Base-by-base conservation (phyloP, 30 jellyfish, hydroid and myxozoan genomes). In the Pelagia noctiluca region DNA sequence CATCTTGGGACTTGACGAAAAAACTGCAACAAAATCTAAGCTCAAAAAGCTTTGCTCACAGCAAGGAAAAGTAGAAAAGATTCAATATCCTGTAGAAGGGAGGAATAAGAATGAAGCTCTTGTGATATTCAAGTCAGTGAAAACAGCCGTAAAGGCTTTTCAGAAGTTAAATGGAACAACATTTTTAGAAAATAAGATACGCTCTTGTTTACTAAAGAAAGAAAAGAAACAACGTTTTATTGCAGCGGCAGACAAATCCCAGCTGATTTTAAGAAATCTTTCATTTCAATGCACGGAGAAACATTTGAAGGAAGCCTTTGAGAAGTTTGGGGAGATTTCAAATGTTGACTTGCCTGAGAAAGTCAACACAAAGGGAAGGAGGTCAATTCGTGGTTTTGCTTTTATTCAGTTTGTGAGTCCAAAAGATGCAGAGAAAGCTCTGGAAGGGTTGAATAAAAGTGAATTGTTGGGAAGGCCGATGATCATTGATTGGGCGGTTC, bases 401-500 rank as follows among this genome's bases (percentile, higher is more conserved):
- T 95, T 95, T 85, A 80, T 95, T 12, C 97, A 89, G 82, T 95
- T 83, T 62, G 46, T 68, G n/a, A 84, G 63, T 26, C 79, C 35
- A 16, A 76, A 60, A 28, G 85, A 82, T 24, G 97, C 97, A 23
- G 80, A 84, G 60, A 29, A 84, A 0, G 99, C 99, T 1, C 21
- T 95, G 65, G 87, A 85, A 11, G 88, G 48, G 21, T 49, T 95
- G 84, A 95, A 95, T 86, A 75, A 85, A 71, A 79, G 38, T 31
- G 76, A 57, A 28, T 34, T 95, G 33, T 78, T 65, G 19, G 97
- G 97, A 32, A 71, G 99, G 54, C 88, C 96, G n/a, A 96, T 95
- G 50, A 71, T 95, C 23, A 84, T 95, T 54, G 99, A 95, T 63
- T 89, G 97, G 99, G 99, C 99, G 0, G 93, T 95, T 31, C 88